phyloP scores from a whole-genome alignment of 2,113 vertebrate species.

The Phylloscopus whistleri region DNA sequence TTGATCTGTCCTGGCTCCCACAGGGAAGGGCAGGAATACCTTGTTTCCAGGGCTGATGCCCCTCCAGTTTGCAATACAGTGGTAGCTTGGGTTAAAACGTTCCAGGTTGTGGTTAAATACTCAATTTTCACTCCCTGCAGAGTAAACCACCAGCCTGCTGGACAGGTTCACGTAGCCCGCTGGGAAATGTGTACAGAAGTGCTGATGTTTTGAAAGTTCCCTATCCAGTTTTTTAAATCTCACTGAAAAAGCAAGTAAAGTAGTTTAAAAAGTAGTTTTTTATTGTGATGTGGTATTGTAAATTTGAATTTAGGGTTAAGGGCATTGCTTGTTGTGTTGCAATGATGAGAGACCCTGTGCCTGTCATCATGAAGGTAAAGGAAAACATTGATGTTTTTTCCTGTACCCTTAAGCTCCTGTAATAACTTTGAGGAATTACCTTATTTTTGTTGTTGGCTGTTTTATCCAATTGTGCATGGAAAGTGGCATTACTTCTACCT shows the following conservation, averaged over 20 bases:
- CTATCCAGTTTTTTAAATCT: rapidly evolving
- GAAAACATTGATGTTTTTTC: background rate
- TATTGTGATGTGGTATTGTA: rapidly evolving
- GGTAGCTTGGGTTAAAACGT: background rate
- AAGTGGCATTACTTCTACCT: background rate
- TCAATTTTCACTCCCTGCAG: background rate
- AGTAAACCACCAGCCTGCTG: background rate
- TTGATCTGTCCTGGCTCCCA: background rate
- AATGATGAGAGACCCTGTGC: background rate
- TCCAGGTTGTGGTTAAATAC: background rate
- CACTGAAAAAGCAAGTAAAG: background rate
- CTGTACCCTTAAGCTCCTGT: background rate
- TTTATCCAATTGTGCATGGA: background rate
- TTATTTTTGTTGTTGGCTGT: background rate
- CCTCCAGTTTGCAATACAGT: background rate
- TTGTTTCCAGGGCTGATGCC: background rate
- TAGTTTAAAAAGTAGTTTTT: background rate
- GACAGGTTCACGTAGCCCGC: background rate
- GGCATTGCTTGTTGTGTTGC: background rate
- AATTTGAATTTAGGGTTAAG: background rate
- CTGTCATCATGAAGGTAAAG: background rate
- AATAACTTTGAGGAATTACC: background rate
- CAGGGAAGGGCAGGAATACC: background rate
- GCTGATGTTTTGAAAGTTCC: background rate
- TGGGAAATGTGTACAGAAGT: background rate